Evolutionary conservation across 1,140 invertebrate genomes (phyloP), one percentile per base, ranked within the genome.

Genomic region (Lineus longissimus): DNA sequence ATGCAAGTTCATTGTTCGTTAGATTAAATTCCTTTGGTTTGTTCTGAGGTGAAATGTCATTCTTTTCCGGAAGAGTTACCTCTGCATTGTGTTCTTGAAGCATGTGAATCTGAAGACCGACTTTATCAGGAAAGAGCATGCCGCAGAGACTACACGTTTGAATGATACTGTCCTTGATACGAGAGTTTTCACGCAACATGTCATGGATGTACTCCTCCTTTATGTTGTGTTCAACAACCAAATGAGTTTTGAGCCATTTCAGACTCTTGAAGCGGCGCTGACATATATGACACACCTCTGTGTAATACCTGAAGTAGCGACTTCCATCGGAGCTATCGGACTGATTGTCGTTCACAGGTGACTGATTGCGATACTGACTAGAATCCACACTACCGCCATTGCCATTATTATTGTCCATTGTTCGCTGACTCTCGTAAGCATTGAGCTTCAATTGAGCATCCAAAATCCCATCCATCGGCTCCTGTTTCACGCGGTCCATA

Each of bases 161-260:
- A 57, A 29, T 19, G 77, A 27, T 19, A n/a, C n/a, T 27, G 25
- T 51, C 47, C 19, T 51, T 51, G 6, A 36, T 36, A 15, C 15
- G 33, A 15, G 33, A 36, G 33, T 36, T 36, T 15, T 36, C 33
- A 7, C 33, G 33, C 15, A 36, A 36, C 47, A 51, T 51, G 47
- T 51, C 47, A 51, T 27, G n/a, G n/a, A 51, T 51, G n/a, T 51
- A 27, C 25, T 51, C 47, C 19, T 27, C 47, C 25, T 51, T 51
- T 70, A 90, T 87, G 1, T 88, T 89, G 73, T 97, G 94, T 69
- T 97, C 94, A 55, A 89, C 89, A 43, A 92, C 82, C 56, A 97
- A 81, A 80, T 97, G 94, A 0, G 90, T 89, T 67, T 93, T 91
- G 47, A 97, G 81, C 87, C 92, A 95, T 67, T 96, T 94, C 29